Base-by-base conservation (phyloP, 2,888 invertebrate species). In the Parapristionchus giblindavisi region DNA sequence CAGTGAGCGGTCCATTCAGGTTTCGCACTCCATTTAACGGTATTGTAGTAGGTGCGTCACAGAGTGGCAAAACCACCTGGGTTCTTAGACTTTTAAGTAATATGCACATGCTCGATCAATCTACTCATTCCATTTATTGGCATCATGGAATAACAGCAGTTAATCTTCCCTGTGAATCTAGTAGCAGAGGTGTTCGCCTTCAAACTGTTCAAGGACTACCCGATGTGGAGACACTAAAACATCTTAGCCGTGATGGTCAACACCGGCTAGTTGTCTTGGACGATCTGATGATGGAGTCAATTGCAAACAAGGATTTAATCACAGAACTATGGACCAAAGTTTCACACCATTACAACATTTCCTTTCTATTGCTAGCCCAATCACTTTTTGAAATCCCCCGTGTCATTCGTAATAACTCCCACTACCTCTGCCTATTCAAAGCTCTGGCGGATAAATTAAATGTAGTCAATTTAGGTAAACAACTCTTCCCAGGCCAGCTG, bases 351-450 rank as follows among this genome's bases (percentile, higher is more conserved):
- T n/a, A 2, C 1, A 61, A 36, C 36, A 3, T 61, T 5, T 61
- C 60, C 6, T 4, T 61, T 21, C 11, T 61, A 2, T 29, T 61
- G 1, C 60, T 61, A 3, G 34, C 60, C 6, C 60, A 61, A 21
- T 61, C 60, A 1, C 60, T 61, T 24, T 61, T 61, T 24, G 58
- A 58, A n/a, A 58, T 58, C 3, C 58, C 58, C 4, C 32, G 58
- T 8, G 34, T 58, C 6, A 34, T 58, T 3, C 17, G 60, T 1
- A 61, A 61, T 38, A 61, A 61, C n/a, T 21, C 24, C 24, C 60
- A 61, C 17, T 61, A 61, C 60, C 34, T 61, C n/a, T 29, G 29
- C 27, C 60, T 61, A 5, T 36, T 61, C 36, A 36, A 61, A 5
- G 36, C 60, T 1, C 36, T 61, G 2, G 38, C 60, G 4, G 60